Percentiles rank a stretch among this genome's conserved stretches.
Evolutionary conservation across 2,888 invertebrate species (phyloP).

Genomic region (Phymatocera aterrima): DNA sequence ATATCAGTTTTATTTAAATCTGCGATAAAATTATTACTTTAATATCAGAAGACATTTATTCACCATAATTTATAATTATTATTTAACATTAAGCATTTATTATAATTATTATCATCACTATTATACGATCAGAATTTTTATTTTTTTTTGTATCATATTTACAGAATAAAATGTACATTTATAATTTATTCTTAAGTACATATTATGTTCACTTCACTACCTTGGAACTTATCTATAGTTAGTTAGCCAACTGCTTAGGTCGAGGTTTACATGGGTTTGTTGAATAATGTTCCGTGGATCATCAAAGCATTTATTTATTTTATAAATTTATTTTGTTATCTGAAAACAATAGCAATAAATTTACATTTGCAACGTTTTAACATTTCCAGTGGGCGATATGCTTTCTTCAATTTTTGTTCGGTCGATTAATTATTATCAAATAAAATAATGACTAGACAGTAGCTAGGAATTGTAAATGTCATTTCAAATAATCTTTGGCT

Average conservation of each 20-base stretch:
- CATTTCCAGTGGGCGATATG: not conserved
- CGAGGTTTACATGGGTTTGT: not conserved
- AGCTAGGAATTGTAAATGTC: not conserved
- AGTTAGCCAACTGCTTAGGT: not conserved
- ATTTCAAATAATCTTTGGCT: not conserved
- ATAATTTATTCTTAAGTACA: conserved; percentile 19
- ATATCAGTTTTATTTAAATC: not conserved
- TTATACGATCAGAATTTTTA: conserved; percentile 31
- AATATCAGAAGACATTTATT: not conserved
- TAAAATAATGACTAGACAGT: not conserved
- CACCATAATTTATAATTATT: conserved; percentile 12
- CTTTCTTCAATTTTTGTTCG: not conserved
- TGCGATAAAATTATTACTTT: conserved; percentile 34
- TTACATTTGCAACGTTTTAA: not conserved
- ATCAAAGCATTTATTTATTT: not conserved
- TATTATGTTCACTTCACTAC: conserved; percentile 2
- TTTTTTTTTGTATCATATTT: conserved; percentile 33
- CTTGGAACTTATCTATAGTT: no score
- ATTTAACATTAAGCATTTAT: conserved; percentile 42
- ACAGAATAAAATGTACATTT: conserved; percentile 44
- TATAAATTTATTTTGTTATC: not conserved
- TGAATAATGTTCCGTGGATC: not conserved
- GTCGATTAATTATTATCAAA: no score
- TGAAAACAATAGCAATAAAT: not conserved
- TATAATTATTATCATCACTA: conserved; percentile 1